Evolutionary conservation across 2,797 vertebrate genomes (phyloP).

Genomic region (Etheostoma perlongum): DNA sequence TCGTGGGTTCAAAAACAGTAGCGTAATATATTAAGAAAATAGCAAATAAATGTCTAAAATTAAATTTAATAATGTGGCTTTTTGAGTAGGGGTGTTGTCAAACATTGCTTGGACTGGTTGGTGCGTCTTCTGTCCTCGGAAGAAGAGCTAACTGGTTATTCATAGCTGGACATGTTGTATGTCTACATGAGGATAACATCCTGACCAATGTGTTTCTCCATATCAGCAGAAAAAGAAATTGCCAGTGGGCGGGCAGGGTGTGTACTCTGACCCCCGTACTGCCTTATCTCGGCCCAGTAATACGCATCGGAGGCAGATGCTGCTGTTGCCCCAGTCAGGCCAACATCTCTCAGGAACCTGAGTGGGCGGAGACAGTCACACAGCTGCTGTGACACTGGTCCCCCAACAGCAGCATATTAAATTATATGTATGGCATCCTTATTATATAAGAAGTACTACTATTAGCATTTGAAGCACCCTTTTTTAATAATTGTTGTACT

Average conservation of each 20-base stretch:
- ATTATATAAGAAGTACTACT: neutral
- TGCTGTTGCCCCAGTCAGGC: conserved; percentile 34
- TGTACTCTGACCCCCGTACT: neutral
- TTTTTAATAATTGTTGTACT: neutral
- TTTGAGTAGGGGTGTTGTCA: too few species aligned
- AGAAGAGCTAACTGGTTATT: neutral
- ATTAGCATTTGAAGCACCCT: conserved; percentile 4
- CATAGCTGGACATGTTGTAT: neutral
- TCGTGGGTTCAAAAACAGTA: too few species aligned
- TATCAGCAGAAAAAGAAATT: conserved; percentile 52
- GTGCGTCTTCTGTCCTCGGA: too few species aligned
- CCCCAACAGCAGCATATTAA: conserved; percentile 8
- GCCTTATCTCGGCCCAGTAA: conserved; percentile 36
- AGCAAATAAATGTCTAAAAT: too few species aligned
- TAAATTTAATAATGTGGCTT: too few species aligned
- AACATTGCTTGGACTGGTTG: too few species aligned
- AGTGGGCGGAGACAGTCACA: conserved; percentile 22
- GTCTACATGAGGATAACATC: conserved; percentile 2
- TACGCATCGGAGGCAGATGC: conserved; percentile 35
- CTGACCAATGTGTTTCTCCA: conserved; percentile 16
- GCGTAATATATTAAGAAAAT: too few species aligned
- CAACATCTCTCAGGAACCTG: conserved; percentile 41
- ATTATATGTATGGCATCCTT: neutral
- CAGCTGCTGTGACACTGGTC: conserved; percentile 32
- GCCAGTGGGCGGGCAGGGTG: conserved; percentile 15